Evolutionary conservation across 2,888 invertebrate genomes (phyloP), one percentile per base, ranked within the genome.

Genomic region (Hyppa rectilinea): DNA sequence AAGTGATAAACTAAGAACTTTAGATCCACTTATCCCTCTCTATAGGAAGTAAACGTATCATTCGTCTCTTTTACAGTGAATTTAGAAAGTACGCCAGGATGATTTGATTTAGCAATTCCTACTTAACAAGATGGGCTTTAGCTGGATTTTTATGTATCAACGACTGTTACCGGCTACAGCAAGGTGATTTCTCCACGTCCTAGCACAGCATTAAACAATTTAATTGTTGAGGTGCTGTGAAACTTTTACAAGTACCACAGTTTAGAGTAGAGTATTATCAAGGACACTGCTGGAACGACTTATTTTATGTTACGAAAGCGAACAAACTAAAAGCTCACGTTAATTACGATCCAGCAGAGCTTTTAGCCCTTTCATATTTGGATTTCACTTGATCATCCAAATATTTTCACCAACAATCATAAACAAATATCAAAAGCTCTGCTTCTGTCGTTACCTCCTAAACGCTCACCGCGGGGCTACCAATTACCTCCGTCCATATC

Each of bases 1-100:
- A 58, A 70, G 71, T 62, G 58, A 77, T 71, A 70, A 71, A 71
- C 38, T 59, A 71, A 43, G 2, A 71, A 59, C 29, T 62, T 58
- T 23, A 47, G 12, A 17, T n/a, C n/a, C 6, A 40, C 23, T 52
- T 26, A 43, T 36, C 1, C 3, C n/a, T 10, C n/a, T 10, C n/a
- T 55, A 26, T 10, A 34, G 4, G 29, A 38, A 43, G 34, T 45
- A 52, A 34, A 23, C 38, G 17, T 53, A 55, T 47, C 68, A 61
- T 58, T 36, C n/a, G 12, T 40, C 17, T 23, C 5, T 23, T 14
- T 58, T 40, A 58, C 4, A 40, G 20, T 20, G 7, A 29, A 40
- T 29, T 34, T 9, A 62, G 2, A 26, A 34, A 43, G 20, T 20
- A 17, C 14, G 4, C 12, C 20, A 2, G 2, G 0, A 29, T 26